Base-by-base conservation (phyloP, 2,888 invertebrate genomes). In the Lysandra bellargus region DNA sequence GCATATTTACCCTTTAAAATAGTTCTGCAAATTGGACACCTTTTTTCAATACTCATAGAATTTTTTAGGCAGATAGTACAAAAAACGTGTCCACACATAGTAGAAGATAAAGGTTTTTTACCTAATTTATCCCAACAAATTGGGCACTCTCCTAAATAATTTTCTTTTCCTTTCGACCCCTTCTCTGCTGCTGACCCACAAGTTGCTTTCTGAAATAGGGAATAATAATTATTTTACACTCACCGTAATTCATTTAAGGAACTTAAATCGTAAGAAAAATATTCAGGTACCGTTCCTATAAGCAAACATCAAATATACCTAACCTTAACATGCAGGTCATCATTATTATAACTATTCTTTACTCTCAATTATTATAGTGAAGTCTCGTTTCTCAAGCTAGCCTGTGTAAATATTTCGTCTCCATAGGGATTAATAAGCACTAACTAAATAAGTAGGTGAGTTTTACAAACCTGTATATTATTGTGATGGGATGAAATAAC, bases 81-180 rank as follows among this genome's bases (percentile, higher is more conserved):
- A 81, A 85, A 92, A 0, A 92, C 89, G 85, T 92, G 92, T 4
- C 92, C 92, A 86, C 92, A 92, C 83, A 86, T 90, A 9, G 92
- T 92, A 73, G 92, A 90, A 78, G 88, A 89, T 81, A 91, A 82
- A 60, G 88, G 87, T 69, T 87, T 87, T 80, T 82, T 86, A 14
- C 91, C 90, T 37, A 92, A 80, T 76, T 85, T 84, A 33, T 91
- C 91, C 84, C 85, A 89, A 84, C 92, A 92, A 82, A 92, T 90
- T 17, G 92, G 88, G 81, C 92, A 92, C 4, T 86, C 83, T 17
- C 89, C 90, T 83, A 87, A 83, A 30, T 14, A 53, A 53, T 57
- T 30, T 75, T 49, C 44, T 30, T 75, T 49, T 76, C 57, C 76
- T 57, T 33, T 23, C 9, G 76, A 57, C 7, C 30, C 30, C 6